Evolutionary conservation across 1,140 invertebrate species (phyloP), one percentile per base, ranked within the genome.

Genomic region (Caenorhabditis tropicalis): DNA sequence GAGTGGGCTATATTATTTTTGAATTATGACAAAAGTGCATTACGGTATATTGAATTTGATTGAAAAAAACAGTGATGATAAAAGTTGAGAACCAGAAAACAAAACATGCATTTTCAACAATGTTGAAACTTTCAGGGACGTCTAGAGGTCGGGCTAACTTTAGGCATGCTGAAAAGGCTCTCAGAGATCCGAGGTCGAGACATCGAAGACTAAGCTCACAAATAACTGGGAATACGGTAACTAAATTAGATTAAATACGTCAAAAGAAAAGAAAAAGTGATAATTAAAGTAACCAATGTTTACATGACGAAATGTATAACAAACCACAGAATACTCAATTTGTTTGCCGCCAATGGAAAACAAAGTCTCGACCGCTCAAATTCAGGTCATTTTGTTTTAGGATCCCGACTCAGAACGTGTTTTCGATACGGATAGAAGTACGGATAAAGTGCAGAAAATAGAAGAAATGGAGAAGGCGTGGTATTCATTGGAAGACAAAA

Each of bases 91-190:
- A n/a, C n/a, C 5, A 12, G 39, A 43, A 43, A 43, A 43, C 12
- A 10, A 27, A 24, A 27, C 7, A 12, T 12, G 12, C 24, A 27
- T 27, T 27, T 10, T 10, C 10, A 9, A 10, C n/a, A 24, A 2
- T 10, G 10, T 12, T 6, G 15, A 12, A 12, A 10, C 36, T 36
- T 36, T 36, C 21, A 74, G 65, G 65, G 43, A 74, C 65, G 7
- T 74, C 65, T 9, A 74, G 65, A 46, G 65, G 36, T 7, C 65
- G 65, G 12, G 65, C 65, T 12, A 74, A 74, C 43, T 74, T 74
- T 24, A 43, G 65, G n/a, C 65, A 74, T 24, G 65, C 65, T n/a
- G 36, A 74, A 74, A 74, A 74, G 21, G 36, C 65, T 43, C 65
- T 74, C 1, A 43, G 36, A 74, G 65, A 74, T 24, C 65, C 43